phyloP scores from a whole-genome alignment of 2,113 vertebrate species.

The Scopus umbretta region DNA sequence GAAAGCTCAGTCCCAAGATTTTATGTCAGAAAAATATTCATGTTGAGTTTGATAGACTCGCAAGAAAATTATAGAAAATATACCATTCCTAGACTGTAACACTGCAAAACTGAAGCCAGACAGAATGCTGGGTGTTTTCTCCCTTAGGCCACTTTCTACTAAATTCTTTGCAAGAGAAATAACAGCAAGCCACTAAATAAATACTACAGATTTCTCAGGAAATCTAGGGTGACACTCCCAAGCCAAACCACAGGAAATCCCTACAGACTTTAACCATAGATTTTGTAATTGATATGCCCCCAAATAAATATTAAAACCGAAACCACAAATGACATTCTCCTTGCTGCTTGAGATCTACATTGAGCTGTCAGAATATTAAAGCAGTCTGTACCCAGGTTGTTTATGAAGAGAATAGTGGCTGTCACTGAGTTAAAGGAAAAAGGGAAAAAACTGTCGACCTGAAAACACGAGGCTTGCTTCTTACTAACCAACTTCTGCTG shows the following conservation, averaged over 20 bases:
- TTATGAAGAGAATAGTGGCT: background rate
- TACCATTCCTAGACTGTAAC: background rate
- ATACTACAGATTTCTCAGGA: background rate
- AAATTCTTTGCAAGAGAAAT: background rate
- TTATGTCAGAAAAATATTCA: background rate
- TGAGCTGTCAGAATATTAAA: background rate
- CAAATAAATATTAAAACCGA: conserved; percentile 24
- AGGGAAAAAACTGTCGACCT: background rate
- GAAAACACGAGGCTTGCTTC: background rate
- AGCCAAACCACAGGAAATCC: conserved; percentile 22
- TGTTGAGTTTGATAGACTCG: background rate
- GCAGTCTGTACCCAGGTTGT: background rate
- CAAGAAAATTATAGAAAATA: background rate
- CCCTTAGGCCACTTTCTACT: background rate
- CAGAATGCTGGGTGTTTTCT: background rate
- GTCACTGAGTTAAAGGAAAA: background rate
- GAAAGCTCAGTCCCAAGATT: background rate
- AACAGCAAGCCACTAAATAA: background rate
- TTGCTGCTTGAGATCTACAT: background rate
- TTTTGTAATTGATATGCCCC: background rate
- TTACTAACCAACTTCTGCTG: background rate
- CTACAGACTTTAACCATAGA: background rate
- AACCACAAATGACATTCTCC: background rate
- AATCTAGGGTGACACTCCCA: background rate
- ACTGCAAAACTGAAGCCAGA: background rate